Percentiles rank a stretch among this genome's conserved stretches.
phyloP scores from a whole-genome alignment of 2,113 vertebrate species.

The Coracopsis vasa region DNA sequence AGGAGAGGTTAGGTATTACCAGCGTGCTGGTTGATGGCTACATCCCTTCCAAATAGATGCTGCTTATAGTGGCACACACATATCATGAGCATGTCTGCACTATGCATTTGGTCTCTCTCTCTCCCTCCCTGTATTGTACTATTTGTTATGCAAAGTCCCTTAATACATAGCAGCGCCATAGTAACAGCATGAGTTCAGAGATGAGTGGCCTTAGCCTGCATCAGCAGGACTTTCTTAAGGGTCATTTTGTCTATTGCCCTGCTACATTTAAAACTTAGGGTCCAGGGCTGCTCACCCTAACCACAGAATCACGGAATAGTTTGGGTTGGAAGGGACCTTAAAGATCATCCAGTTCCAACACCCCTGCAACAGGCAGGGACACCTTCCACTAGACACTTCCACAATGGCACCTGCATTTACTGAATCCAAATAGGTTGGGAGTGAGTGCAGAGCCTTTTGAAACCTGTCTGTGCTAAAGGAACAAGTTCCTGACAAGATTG shows the following conservation, averaged over 20 bases:
- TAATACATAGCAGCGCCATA: background rate
- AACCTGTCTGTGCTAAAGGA: background rate
- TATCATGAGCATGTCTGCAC: background rate
- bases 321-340: background rate
- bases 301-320: background rate
- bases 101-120: background rate
- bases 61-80: background rate
- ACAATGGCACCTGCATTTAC: background rate
- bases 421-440: background rate
- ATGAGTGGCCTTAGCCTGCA: background rate
- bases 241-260: background rate
- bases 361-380: background rate
- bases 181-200: background rate
- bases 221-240: background rate
- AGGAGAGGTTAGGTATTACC: background rate
- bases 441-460: background rate
- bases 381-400: background rate
- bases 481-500: background rate
- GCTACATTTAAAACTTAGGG: background rate
- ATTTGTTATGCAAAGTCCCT: background rate
- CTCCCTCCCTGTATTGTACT: background rate
- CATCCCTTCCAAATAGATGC: background rate
- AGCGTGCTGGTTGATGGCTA: background rate
- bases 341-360: background rate
- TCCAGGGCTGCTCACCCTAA: background rate